These are phyloP conservation scores for Rhabdomys pumilio DNA, from an alignment of 2,797 vertebrate genomes.

Conservation along the genomic window DNA sequence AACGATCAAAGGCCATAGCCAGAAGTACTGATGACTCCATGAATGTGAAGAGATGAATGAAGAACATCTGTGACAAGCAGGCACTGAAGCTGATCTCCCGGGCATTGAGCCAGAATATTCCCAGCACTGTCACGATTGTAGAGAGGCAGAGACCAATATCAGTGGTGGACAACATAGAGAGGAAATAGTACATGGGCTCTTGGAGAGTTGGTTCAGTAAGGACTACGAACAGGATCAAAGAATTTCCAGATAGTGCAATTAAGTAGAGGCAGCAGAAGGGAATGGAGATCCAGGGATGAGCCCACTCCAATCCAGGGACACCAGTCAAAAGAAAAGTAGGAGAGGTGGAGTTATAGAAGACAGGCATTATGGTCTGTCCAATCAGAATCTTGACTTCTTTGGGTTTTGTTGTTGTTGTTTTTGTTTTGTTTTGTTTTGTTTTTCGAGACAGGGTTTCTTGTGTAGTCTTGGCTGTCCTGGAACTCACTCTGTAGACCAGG, in stretches of 20 bases:
- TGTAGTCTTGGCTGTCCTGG: too few species aligned
- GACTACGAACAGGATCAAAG: slow-evolving; percentile 87
- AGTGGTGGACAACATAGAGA: slow-evolving; percentile 87
- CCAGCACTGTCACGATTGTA: slow-evolving; percentile 88
- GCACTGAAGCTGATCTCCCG: slow-evolving; percentile 86
- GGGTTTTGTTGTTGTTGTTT: too few species aligned
- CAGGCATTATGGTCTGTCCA: slow-evolving; percentile 9
- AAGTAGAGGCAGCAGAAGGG: slow-evolving; percentile 79
- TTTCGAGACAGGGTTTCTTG: too few species aligned
- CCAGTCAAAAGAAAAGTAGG: slow-evolving; percentile 72
- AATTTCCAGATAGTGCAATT: slow-evolving; percentile 88
- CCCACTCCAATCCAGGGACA: slow-evolving; percentile 73
- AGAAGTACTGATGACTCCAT: slow-evolving; percentile 80
- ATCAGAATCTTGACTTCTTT: slow-evolving; percentile 41
- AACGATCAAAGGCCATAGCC: slow-evolving; percentile 79
- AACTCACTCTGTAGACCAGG: too few species aligned
- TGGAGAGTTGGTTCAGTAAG: slow-evolving; percentile 86
- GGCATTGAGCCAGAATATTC: slow-evolving; percentile 87
- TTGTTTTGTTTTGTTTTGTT: too few species aligned
- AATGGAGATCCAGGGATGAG: slow-evolving; percentile 74
- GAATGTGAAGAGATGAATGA: slow-evolving; percentile 88
- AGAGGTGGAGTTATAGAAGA: slow-evolving; percentile 51
- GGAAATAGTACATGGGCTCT: slow-evolving; percentile 91
- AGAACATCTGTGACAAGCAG: slow-evolving; percentile 92
- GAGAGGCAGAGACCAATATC: slow-evolving; percentile 86